Evolutionary conservation across 1,140 invertebrate species (phyloP).

Genomic region (Colletes latitarsis): DNA sequence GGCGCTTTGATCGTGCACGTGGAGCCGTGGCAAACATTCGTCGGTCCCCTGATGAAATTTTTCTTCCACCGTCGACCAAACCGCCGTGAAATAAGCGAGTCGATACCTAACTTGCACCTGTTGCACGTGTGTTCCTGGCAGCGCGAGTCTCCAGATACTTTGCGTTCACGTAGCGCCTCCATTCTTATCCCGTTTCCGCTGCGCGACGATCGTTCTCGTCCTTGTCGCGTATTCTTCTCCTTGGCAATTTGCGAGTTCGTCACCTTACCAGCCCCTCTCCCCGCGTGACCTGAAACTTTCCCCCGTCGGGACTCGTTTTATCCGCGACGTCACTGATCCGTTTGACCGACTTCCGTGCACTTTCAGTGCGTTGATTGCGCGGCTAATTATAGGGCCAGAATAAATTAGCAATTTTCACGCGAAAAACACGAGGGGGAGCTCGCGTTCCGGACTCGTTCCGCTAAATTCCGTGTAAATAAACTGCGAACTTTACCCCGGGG

Average conservation of each 20-base stretch:
- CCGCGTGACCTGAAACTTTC: neutral
- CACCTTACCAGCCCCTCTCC: no score
- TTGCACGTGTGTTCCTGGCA: conserved; percentile 64
- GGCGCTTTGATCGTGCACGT: neutral
- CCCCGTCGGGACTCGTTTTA: neutral
- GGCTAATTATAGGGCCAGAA: neutral
- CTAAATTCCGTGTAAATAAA: neutral
- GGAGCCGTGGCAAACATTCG: conserved; percentile 15
- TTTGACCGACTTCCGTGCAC: neutral
- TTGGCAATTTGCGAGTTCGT: neutral
- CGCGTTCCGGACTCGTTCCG: neutral
- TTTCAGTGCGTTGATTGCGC: neutral
- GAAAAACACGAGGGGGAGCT: neutral
- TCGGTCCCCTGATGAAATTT: conserved; percentile 39
- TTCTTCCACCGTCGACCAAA: conserved; percentile 24
- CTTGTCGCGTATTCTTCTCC: conserved; percentile 9
- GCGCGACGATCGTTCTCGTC: neutral
- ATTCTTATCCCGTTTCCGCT: conserved; percentile 28
- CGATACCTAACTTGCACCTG: conserved; percentile 73
- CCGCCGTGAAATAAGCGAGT: conserved; percentile 54
- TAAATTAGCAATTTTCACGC: neutral
- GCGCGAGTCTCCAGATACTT: conserved; percentile 48
- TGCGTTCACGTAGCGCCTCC: conserved; percentile 15
- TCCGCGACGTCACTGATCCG: neutral
- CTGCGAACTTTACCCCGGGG: neutral